Conservation (phyloP, 2,113 vertebrate genomes). For the Gavia stellata region DNA sequence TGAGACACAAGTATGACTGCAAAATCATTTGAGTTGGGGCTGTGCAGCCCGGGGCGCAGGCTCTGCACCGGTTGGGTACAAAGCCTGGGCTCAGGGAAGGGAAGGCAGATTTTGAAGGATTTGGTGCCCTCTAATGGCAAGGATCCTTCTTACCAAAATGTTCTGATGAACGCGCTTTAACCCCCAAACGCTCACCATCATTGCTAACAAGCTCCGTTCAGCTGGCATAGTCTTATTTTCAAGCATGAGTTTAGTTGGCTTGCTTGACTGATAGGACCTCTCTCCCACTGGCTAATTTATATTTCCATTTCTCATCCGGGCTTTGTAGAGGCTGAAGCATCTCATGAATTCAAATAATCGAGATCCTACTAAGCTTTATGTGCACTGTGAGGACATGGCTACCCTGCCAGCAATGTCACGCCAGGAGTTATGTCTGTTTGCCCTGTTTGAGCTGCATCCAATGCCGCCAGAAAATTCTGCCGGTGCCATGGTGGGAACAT, state of each 20-base stretch:
- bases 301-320: neutral
- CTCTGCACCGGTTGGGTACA: neutral
- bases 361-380: neutral
- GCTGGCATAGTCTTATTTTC: neutral
- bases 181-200: fast-evolving
- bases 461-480: neutral
- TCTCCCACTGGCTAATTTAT: neutral
- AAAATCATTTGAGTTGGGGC: neutral
- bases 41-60: neutral
- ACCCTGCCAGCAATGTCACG: neutral
- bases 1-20: neutral
- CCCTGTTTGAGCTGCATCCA: neutral
- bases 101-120: neutral
- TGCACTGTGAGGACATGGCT: fast-evolving
- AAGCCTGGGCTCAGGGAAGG: neutral
- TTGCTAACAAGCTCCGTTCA: neutral
- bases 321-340: neutral
- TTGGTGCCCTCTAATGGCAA: slow-evolving; percentile 64
- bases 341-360: neutral
- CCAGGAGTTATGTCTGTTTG: neutral
- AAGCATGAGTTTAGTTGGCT: neutral
- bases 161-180: neutral
- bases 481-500: neutral
- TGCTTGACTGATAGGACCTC: neutral
- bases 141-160: neutral